A percentile compares a stretch with the other conserved stretches of the same genome.
Conservation (phyloP, 2,113 vertebrate genomes). For the Lota lota region DNA sequence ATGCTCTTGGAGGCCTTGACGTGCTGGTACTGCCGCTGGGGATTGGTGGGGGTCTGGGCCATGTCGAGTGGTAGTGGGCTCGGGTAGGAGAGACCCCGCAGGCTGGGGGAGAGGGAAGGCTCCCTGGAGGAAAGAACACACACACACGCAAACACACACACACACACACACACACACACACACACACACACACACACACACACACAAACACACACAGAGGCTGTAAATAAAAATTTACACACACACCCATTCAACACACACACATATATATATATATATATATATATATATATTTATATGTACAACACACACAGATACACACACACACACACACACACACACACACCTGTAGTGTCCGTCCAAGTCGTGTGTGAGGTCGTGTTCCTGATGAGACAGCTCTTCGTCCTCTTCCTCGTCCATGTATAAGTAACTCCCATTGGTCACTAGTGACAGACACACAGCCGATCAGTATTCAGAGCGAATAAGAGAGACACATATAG, state of each 20-base stretch:
- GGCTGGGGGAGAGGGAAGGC: conserved; percentile 12
- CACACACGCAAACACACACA: neutral
- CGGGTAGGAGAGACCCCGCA: conserved; percentile 22
- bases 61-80: conserved; percentile 39
- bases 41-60: neutral
- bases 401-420: conserved; percentile 67
- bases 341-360: conserved; percentile 59
- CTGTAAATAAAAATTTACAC: no score
- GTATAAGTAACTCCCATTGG: conserved; percentile 62
- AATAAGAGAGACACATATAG: conserved; percentile 36
- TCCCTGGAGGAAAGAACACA: conserved; percentile 37
- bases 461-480: neutral
- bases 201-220: conserved; percentile 40
- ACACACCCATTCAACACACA: no score
- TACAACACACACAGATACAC: neutral
- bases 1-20: conserved; percentile 96
- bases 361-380: conserved; percentile 52
- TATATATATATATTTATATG: neutral
- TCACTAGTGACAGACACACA: conserved; percentile 37
- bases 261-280: neutral
- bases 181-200: neutral
- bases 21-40: conserved; percentile 81
- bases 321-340: neutral
- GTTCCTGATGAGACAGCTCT: conserved; percentile 28
- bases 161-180: neutral